A percentile compares a stretch with the other conserved stretches of the same genome.
Conservation (phyloP, 2,888 invertebrate species). For the Hermaeophaga mercurialis region DNA sequence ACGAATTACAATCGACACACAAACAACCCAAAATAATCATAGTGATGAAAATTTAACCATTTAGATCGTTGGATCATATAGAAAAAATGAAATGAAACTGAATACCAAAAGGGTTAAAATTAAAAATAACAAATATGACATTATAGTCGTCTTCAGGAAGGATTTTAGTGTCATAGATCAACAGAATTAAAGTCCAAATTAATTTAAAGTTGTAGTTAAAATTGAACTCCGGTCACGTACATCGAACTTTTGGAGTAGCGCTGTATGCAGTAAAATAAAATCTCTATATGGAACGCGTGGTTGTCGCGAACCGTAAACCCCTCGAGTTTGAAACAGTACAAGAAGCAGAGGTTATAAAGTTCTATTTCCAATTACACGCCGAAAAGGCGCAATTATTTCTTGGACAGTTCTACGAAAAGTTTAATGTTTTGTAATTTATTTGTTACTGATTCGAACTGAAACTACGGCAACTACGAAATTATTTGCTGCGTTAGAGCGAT, state of each 20-base stretch:
- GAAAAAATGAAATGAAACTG: no score
- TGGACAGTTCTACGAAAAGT: conserved; percentile 54
- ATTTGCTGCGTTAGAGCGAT: conserved; percentile 13
- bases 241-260: neutral
- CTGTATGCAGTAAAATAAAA: conserved; percentile 15
- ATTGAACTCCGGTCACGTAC: no score
- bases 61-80: no score
- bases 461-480: conserved; percentile 10
- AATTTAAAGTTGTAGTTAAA: no score
- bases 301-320: conserved; percentile 19
- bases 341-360: conserved; percentile 22
- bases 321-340: conserved; percentile 16
- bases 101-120: no score
- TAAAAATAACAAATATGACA: no score
- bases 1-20: no score
- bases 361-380: conserved; percentile 52
- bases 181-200: no score
- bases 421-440: conserved; percentile 55
- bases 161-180: no score
- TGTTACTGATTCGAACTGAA: conserved; percentile 46
- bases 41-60: no score
- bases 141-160: no score
- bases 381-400: conserved; percentile 55
- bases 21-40: no score
- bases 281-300: conserved; percentile 3